Base-by-base conservation (phyloP, 2,797 vertebrate genomes). In the Gobio occitaniae region DNA sequence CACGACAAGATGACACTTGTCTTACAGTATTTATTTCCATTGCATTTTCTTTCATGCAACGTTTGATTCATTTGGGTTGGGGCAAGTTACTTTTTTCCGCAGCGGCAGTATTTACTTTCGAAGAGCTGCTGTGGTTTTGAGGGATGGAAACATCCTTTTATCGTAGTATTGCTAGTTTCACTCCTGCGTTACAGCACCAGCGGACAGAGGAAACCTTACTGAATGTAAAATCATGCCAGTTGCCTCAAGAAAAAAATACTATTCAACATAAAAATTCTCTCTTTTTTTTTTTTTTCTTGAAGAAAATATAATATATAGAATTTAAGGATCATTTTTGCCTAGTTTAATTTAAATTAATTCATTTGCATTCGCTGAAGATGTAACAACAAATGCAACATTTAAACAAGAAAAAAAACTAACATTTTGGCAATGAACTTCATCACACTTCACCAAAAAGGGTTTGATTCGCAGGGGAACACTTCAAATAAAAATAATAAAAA, bases 11-110 rank as follows among this genome's bases (percentile, higher is more conserved):
- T 54, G 36, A 25, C 68, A n/a, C 56, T 78, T 78, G 75, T 61
- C 50, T 61, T 84, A 74, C 76, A 78, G 83, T 84, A 84, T 84
- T 84, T 78, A 78, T 78, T 84, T 78, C n/a, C n/a, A 19, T 78
- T 78, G 78, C 4, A 61, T 72, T 72, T 29, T 74, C 25, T 72
- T 48, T 82, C 65, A 84, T n/a, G 74, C 74, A 41, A 6, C 3
- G 36, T 78, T 78, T 68, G 72, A 56, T 83, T 41, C 1, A 29
- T 68, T 25, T 21, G 63, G 11, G 17, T 59, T 47, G 6, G 36
- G 70, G 65, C 25, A 32, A 59, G 50, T 68, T 16, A 6, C 0
- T 25, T 44, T 32, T 56, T 16, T 56, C 17, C 13, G 17, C 36
- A 6, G 52, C 41, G 56, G 82, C 83, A 75, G 78, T 41, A 52